Conservation (phyloP, 92 coral and sea anemone genomes). For the Epizoanthus stellaris region DNA sequence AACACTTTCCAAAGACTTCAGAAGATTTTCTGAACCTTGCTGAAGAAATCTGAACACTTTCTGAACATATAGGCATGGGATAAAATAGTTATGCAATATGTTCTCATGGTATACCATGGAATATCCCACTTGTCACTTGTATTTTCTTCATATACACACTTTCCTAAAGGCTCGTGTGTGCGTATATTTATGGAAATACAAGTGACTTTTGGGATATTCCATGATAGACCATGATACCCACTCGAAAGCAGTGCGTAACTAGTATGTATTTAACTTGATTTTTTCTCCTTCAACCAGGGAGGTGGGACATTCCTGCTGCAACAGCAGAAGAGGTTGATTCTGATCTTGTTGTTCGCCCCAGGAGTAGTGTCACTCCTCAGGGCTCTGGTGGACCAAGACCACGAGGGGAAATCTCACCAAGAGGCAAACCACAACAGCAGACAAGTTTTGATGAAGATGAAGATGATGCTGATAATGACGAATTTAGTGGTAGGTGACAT, state of each 20-base stretch:
- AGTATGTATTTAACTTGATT: neutral
- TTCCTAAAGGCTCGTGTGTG: too few relatives aligned
- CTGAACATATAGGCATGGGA: too few relatives aligned
- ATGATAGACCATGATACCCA: too few relatives aligned
- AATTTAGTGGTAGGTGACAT: conserved; percentile 16
- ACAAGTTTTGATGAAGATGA: conserved; percentile 45
- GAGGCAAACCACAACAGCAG: conserved; percentile 25
- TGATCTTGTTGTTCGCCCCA: conserved; percentile 21
- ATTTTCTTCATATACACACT: too few relatives aligned
- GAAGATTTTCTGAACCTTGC: neutral
- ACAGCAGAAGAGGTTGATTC: conserved; percentile 13
- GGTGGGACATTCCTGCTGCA: conserved; percentile 33
- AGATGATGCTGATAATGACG: conserved; percentile 21
- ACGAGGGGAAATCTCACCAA: neutral
- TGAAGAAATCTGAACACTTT: too few relatives aligned
- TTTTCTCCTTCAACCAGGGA: neutral
- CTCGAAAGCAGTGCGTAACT: too few relatives aligned
- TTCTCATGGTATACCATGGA: too few relatives aligned
- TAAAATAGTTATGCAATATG: too few relatives aligned
- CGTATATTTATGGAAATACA: too few relatives aligned
- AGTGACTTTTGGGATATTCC: too few relatives aligned
- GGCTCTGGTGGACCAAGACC: conserved; percentile 33
- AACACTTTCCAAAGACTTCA: neutral
- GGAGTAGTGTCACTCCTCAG: conserved; percentile 25
- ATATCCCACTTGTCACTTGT: too few relatives aligned